Evolutionary conservation across 1,140 invertebrate species (phyloP), one percentile per base, ranked within the genome.

Genomic region (Lerema accius): DNA sequence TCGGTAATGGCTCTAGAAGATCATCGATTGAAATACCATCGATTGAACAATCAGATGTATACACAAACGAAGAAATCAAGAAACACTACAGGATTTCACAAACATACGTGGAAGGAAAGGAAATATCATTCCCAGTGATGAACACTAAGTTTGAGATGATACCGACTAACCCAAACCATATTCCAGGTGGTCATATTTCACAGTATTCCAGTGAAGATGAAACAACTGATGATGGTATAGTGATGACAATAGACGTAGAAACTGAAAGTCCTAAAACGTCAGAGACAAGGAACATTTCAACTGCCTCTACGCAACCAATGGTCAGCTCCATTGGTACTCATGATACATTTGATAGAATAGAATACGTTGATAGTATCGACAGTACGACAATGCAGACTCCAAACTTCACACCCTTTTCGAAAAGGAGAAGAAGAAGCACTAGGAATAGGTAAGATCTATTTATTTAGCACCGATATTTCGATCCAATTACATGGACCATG

Each of bases 1-100:
- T 89, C 1, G 82, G 86, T 0, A 86, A 80, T 39, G 68, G 68
- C 0, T 86, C 86, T 0, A 74, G 73, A 0, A 66, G 84, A 67
- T 86, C 85, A 0, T 87, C 86, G 0, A 87, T 88, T 37, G 86
- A 88, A 71, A 89, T 90, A 55, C 86, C 85, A 53, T 74, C 68
- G 5, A 84, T 90, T 0, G 76, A 50, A 0, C 53, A 86, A 51
- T 87, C 85, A 16, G 85, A 90, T 15, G 86, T 90, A 0, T 90
- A 90, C 42, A 75, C 78, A 0, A 90, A 90, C 43, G 88, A 89
- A 69, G 88, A 90, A 67, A 62, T 88, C 0, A 90, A 88, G 49
- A 88, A 89, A 64, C 84, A 89, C 1, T 89, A 84, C 59, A 71
- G 88, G 37, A 89, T 90, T 53, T 88, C 84, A 0, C 88, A 89